Evolutionary conservation across 2,113 vertebrate genomes (phyloP), one percentile per base, ranked within the genome.

Genomic region (Nipponia nippon): DNA sequence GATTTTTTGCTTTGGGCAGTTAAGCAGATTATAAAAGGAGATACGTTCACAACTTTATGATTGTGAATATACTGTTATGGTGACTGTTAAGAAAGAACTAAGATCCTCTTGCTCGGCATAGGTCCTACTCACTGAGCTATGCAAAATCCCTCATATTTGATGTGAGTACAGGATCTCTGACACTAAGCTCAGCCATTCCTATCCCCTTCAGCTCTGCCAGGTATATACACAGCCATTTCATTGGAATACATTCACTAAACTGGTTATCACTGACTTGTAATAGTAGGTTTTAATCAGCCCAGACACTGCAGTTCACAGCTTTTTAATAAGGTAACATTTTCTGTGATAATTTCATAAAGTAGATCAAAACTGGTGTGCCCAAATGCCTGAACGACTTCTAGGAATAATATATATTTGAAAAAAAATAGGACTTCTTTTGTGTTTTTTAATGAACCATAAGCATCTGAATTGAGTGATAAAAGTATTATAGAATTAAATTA

Each of bases 391-490:
- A 82, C 79, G 61, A 42, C 20, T 73, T 77, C 49, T 7, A 72
- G n/a, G 38, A 91, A 70, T 49, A 90, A 76, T 0, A 6, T 6
- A 5, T 13, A 21, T 81, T 47, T 59, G 16, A 4, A 46, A 80
- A 55, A 70, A 40, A 50, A n/a, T 0, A 4, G 1, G 44, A 49
- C 4, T 75, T 56, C 27, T 81, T 59, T 81, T 91, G 52, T 94
- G 25, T 5, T 70, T 83, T 94, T 87, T 94, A 94, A 96, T 93
- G 58, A 87, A 80, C 62, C 66, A 58, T 59, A 46, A 83, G 23
- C 78, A 90, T 77, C 53, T 94, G 84, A 91, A 85, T 80, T 58
- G 65, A 83, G 81, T 87, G 88, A 95, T 97, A 95, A 93, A 89
- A 95, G 70, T 27, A 85, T 91, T 95, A 88, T 36, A 58, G 70